Percentiles rank a stretch among this genome's conserved stretches.
Conservation (phyloP, 2,888 invertebrate genomes). For the Zygothrica quintamaculata region DNA sequence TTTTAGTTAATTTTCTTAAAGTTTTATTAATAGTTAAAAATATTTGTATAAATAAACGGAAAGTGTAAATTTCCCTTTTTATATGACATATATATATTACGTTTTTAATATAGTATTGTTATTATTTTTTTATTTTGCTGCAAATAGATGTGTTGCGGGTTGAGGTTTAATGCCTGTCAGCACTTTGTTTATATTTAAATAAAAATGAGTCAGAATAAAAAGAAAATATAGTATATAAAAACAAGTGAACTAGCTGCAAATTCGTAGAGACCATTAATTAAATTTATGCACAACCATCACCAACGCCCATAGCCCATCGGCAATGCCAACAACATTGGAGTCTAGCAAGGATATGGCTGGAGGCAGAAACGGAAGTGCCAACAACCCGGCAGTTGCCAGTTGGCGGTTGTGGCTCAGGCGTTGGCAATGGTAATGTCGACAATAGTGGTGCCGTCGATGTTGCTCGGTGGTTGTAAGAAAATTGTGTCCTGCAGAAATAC, state of each 20-base stretch:
- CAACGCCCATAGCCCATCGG: constrained; percentile 1
- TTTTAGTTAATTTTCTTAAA: no score
- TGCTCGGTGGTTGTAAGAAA: constrained; percentile 39
- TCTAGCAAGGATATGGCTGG: constrained; percentile 17
- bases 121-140: background rate
- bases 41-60: no score
- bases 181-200: constrained; percentile 45
- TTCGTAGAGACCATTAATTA: constrained; percentile 65
- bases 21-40: no score
- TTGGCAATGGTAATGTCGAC: constrained; percentile 42
- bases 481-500: constrained; percentile 28
- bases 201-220: constrained; percentile 58
- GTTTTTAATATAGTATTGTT: no score
- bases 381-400: constrained; percentile 54
- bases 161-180: constrained; percentile 27
- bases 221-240: no score
- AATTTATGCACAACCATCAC: constrained; percentile 61
- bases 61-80: no score
- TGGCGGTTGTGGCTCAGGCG: constrained; percentile 13
- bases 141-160: constrained; percentile 32
- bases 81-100: no score
- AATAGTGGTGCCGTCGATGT: constrained; percentile 45
- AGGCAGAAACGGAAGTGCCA: constrained; percentile 48
- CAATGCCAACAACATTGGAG: background rate
- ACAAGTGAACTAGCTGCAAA: constrained; percentile 60